Conservation (phyloP, 2,797 vertebrate species). For the Xiphophorus birchmanni region DNA sequence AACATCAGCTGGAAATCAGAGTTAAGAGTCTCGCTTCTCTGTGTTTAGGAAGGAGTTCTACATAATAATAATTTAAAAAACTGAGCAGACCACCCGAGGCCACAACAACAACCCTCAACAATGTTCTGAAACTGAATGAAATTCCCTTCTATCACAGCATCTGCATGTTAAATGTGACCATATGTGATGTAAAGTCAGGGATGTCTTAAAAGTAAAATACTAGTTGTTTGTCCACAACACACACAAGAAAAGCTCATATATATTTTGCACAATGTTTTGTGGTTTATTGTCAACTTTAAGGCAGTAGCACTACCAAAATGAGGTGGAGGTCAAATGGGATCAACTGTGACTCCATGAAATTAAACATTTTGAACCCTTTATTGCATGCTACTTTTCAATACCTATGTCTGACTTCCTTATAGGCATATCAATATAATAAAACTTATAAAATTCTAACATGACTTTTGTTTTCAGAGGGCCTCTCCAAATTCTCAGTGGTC, state of each 20-base stretch:
- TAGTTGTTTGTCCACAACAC: background rate
- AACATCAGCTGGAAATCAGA: conserved; percentile 25
- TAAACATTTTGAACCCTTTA: background rate
- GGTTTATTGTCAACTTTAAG: background rate
- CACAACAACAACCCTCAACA: conserved; percentile 6
- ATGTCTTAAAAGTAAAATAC: background rate
- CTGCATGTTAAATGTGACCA: conserved; percentile 8
- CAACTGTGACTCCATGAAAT: background rate
- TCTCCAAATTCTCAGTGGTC: background rate
- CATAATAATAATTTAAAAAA: conserved; percentile 18
- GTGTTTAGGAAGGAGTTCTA: conserved; percentile 24
- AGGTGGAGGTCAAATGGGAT: background rate
- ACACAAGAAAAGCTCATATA: background rate
- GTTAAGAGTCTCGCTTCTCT: conserved; percentile 22
- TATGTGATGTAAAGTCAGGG: conserved; percentile 1
- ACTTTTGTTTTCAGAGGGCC: background rate
- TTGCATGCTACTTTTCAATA: background rate
- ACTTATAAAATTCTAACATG: background rate
- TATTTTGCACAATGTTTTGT: background rate
- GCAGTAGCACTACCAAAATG: background rate
- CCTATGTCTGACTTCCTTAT: background rate
- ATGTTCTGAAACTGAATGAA: conserved; percentile 25
- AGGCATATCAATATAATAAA: background rate
- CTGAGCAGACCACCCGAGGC: conserved; percentile 8
- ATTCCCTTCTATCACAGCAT: conserved; percentile 31